Evolutionary conservation across 2,797 vertebrate species (phyloP), one percentile per base, ranked within the genome.

Genomic region (Crenichthys baileyi): DNA sequence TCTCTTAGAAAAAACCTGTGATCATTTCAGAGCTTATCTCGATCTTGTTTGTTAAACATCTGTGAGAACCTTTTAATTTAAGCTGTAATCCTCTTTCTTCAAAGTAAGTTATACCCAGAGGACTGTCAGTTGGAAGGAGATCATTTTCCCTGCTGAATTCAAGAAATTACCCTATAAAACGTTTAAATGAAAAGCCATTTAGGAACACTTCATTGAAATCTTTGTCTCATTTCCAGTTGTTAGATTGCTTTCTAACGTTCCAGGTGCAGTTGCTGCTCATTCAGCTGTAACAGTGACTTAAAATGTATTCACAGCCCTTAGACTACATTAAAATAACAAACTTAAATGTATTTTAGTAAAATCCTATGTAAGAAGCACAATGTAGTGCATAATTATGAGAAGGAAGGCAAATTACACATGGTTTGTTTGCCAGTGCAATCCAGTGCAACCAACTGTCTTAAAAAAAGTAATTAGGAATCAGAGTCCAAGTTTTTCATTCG

Each of bases 61-160:
- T 50, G 81, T 78, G 81, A 92, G 77, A 50, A 79, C 78, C 86
- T 91, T 90, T 93, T 90, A 91, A 93, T 92, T 94, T 73, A 84
- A 92, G 86, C 94, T 89, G 72, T 91, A 88, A 94, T 94, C 81
- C 87, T 90, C 93, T 91, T 86, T 84, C 77, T 91, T 93, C 91
- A 89, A 76, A 89, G 88, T 90, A 90, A 93, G 93, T 92, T 80
- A 26, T 73, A 89, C 87, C 84, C 83, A 50, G 48, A 86, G 87
- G 88, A 91, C 72, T 83, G 76, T 53, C 61, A 83, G 68, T 79
- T 80, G 83, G 81, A 61, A 88, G 72, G 79, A 90, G 82, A 92
- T 89, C 24, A 67, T 90, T 92, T 92, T 89, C 83, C 76, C 77
- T 84, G 68, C 77, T 83, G 61, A 72, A 79, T 73, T 58, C 48